Evolutionary conservation across 2,888 invertebrate genomes (phyloP), one percentile per base, ranked within the genome.

Genomic region (Nudaria mundana): DNA sequence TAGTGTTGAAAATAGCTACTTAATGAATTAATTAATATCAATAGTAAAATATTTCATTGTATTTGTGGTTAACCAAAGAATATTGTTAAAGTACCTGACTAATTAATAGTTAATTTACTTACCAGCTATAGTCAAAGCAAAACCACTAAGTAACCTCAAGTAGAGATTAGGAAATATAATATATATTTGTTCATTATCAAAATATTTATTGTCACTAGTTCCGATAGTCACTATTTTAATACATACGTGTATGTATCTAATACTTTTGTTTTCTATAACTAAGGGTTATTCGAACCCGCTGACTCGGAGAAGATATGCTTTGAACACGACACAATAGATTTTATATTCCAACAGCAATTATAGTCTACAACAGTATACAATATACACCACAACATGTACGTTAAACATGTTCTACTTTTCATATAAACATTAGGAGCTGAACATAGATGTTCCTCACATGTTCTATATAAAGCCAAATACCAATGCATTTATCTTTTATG

Each of bases 401-500:
- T 65, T 67, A 61, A 43, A 50, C 56, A 63, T 66, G 68, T 59
- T 62, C 74, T 73, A 76, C 67, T 52, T 59, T 50, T 57, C 63
- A 52, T 76, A 77, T 81, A 78, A 80, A 80, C 79, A 81, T 78
- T 86, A 76, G 83, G 76, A 81, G 77, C 76, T 77, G 86, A 87
- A 87, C 86, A 86, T 79, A 79, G 68, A 72, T 71, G 70, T 51
- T 53, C 54, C 72, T 76, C 72, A 72, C 81, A 85, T 82, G 86
- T 83, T 81, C 82, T 75, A 62, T 76, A 86, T 89, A 89, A 89
- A 89, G 89, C 89, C 89, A 87, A 86, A 81, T 89, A 89, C 89
- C 89, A 89, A 89, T 89, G 89, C 89, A 89, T 89, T 79, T 81
- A 41, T 75, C n/a, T n/a, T 74, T 57, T 74, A 64, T 72, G 81